These are phyloP conservation scores for Leptobrachium ailaonicum DNA, from an alignment of 2,113 vertebrate species.

Conservation along the genomic window DNA sequence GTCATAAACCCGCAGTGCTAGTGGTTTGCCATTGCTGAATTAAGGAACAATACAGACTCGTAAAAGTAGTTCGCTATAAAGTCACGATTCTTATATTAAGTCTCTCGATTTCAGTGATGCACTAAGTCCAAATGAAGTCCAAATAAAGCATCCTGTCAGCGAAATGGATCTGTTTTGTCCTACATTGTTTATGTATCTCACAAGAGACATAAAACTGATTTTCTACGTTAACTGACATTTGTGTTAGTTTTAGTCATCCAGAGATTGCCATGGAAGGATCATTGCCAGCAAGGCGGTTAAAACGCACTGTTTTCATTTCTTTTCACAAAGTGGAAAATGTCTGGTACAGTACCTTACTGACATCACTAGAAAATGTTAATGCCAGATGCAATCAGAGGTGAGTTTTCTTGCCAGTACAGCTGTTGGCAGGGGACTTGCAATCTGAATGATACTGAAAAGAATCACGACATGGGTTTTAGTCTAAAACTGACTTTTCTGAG, in stretches of 20 bases:
- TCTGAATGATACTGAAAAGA: constrained; percentile 6
- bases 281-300: constrained; percentile 25
- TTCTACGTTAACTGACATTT: constrained; percentile 37
- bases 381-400: constrained; percentile 42
- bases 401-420: constrained; percentile 25
- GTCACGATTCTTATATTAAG: no score
- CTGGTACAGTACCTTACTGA: constrained; percentile 43
- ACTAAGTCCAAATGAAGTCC: not conserved
- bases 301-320: constrained; percentile 35
- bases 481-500: not conserved
- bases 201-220: constrained; percentile 43
- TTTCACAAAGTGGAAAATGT: constrained; percentile 47
- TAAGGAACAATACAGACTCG: no score
- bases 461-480: not conserved
- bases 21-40: no score
- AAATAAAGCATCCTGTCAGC: constrained; percentile 22
- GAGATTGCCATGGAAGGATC: constrained; percentile 14
- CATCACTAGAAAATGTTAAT: constrained; percentile 25
- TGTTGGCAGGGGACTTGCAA: constrained; percentile 31
- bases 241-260: constrained; percentile 43
- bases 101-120: not conserved
- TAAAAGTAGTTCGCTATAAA: no score
- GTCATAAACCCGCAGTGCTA: no score
- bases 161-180: constrained; percentile 27
- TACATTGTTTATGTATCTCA: constrained; percentile 30